Conservation (phyloP, 2,888 invertebrate species). For the Cataglyphis livida region DNA sequence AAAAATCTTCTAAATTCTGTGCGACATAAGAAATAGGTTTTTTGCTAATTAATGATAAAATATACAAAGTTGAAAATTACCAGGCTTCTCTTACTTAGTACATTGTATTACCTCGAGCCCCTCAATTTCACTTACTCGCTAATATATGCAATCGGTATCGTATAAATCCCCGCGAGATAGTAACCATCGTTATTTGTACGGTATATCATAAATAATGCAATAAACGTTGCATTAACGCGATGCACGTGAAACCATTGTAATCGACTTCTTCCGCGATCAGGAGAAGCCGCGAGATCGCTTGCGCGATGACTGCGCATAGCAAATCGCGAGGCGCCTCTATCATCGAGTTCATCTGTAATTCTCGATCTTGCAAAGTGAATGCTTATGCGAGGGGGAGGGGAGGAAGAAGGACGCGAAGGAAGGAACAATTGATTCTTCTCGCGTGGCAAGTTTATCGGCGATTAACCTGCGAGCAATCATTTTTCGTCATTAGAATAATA, state of each 20-base stretch:
- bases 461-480: conserved; percentile 30
- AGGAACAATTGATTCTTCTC: conserved; percentile 31
- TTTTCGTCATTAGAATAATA: background rate
- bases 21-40: background rate
- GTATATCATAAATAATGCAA: conserved; percentile 39
- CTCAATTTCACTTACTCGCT: conserved; percentile 20
- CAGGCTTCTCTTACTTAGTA: background rate
- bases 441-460: conserved; percentile 29
- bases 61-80: conserved; percentile 2
- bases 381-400: too few relatives aligned
- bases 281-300: background rate
- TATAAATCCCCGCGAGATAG: conserved; percentile 17
- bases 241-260: conserved; percentile 42
- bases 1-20: background rate
- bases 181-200: conserved; percentile 19
- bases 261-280: conserved; percentile 36
- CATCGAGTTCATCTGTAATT: conserved; percentile 12
- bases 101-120: conserved; percentile 14
- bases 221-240: conserved; percentile 36
- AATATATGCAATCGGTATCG: conserved; percentile 35
- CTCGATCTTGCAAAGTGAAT: background rate
- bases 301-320: conserved; percentile 23
- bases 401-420: background rate
- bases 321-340: conserved; percentile 28
- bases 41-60: conserved; percentile 17